These are phyloP conservation scores for Brachionus angularis DNA, from an alignment of 1,140 invertebrate genomes.

Conservation along the genomic window DNA sequence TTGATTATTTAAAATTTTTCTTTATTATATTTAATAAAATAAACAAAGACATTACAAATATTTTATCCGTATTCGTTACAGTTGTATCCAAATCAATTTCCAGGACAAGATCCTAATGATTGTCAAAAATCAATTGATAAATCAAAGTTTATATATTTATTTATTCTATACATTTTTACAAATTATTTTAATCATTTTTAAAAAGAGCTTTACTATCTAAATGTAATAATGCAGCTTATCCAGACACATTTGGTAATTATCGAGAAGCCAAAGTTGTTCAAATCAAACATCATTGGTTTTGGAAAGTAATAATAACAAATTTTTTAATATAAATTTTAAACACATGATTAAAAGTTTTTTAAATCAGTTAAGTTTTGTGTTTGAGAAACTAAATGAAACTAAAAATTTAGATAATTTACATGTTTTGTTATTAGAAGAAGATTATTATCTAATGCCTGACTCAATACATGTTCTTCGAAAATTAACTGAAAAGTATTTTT, in stretches of 20 bases:
- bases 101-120: constrained; percentile 84
- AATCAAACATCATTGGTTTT: constrained; percentile 99
- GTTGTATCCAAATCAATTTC: constrained; percentile 81
- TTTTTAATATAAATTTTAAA: neutral
- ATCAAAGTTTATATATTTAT: constrained; percentile 68
- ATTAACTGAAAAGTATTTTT: constrained; percentile 35
- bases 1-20: neutral
- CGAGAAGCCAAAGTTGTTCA: constrained; percentile 92
- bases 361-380: neutral
- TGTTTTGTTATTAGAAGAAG: constrained; percentile 39
- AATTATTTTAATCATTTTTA: constrained; percentile 44
- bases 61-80: constrained; percentile 95
- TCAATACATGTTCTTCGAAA: constrained; percentile 29
- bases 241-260: constrained; percentile 94
- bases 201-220: constrained; percentile 73
- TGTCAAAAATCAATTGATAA: constrained; percentile 84
- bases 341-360: neutral
- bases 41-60: constrained; percentile 82
- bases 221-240: constrained; percentile 83
- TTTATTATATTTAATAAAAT: no score
- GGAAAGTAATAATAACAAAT: constrained; percentile 80
- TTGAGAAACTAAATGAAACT: constrained; percentile 12
- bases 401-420: constrained; percentile 3
- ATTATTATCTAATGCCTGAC: constrained; percentile 32
- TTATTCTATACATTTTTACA: neutral